Conservation (phyloP, 2,113 vertebrate genomes). For the Ovis canadensis region DNA sequence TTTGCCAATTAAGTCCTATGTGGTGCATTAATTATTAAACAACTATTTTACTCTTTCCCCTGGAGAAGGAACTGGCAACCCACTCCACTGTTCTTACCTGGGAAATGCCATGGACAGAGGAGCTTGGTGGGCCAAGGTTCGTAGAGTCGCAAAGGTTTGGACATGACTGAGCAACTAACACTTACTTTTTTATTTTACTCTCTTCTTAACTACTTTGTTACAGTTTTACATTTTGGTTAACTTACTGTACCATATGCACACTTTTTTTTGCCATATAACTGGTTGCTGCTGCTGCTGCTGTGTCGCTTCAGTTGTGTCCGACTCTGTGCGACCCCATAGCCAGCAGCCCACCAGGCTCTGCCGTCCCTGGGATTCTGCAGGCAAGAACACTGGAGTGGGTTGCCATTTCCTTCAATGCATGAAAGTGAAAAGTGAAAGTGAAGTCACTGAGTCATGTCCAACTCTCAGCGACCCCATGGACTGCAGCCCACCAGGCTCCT, state of each 20-base stretch:
- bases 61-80: background rate
- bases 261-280: background rate
- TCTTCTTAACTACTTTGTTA: background rate
- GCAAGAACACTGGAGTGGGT: no score
- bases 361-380: no score
- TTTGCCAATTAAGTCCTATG: background rate
- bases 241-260: background rate
- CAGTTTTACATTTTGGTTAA: background rate
- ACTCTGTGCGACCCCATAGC: no score
- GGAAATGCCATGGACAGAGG: background rate
- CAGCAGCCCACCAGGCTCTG: no score
- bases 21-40: background rate
- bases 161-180: background rate
- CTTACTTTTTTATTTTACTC: background rate
- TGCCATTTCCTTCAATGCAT: no score
- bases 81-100: background rate
- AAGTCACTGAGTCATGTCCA: no score
- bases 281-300: background rate
- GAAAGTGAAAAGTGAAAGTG: no score
- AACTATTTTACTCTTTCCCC: background rate
- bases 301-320: accelerated
- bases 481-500: no score
- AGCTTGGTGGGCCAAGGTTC: background rate
- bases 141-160: background rate
- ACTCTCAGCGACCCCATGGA: no score